Base-by-base conservation (phyloP, 2,888 invertebrate genomes). In the Lamellibrachia satsuma region DNA sequence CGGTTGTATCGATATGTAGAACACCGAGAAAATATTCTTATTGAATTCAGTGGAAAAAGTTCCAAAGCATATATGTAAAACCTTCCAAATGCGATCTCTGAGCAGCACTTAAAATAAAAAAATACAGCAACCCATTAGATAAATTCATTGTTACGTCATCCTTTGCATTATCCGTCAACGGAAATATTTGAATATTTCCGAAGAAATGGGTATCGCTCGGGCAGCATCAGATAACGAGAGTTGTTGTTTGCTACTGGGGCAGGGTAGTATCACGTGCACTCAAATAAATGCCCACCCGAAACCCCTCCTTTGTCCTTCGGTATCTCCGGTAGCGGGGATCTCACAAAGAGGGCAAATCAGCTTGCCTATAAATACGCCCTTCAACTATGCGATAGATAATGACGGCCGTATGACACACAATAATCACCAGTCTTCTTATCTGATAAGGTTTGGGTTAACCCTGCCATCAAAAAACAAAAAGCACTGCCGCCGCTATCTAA, bases 111-210 rank as follows among this genome's bases (percentile, higher is more conserved):
- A 11, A 22, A 75, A 75, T 75, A 75, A 75, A 2, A 22, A 75
- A 75, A 75, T 22, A 11, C 22, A 75, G 15, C 75, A 75, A 75
- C n/a, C 75, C 75, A 15, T 15, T 22, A 75, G 75, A 75, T 75
- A 15, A 75, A 75, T n/a, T 75, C 22, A n/a, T 15, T n/a, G 15
- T 75, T 75, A 75, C 6, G n/a, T 75, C 75, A 22, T 15, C 75
- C 22, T 75, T 75, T 75, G 22, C n/a, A n/a, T 15, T 75, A 75
- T 75, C 75, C 75, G 22, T 22, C 75, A 75, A 75, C 75, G 75
- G 75, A 75, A 75, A 75, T 75, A 75, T 75, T 75, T 75, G 75
- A 75, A 75, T 75, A 75, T 75, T 75, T 75, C 75, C 75, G 22
- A 75, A 15, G 75, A 75, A n/a, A 15, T n/a, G n/a, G 3, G 22